Conservation (phyloP, 1,140 invertebrate species). For the Macrotrachela quadricornifera region DNA sequence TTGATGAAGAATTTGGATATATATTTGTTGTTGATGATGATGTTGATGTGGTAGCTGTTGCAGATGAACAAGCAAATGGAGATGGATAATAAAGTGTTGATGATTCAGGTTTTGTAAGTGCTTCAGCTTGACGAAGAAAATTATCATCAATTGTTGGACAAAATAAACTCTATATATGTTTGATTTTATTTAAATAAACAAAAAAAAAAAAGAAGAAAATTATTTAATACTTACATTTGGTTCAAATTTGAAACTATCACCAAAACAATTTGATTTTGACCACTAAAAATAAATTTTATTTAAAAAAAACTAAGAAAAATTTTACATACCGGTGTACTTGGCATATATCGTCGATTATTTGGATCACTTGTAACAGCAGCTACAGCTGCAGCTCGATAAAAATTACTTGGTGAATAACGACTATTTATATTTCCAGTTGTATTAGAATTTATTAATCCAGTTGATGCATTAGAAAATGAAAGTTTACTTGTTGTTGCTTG, state of each 20-base stretch:
- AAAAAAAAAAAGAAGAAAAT: background rate
- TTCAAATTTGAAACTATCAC: conserved; percentile 7
- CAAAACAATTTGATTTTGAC: background rate
- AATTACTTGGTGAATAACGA: too few species aligned
- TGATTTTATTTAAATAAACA: background rate
- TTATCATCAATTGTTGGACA: background rate
- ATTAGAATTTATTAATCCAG: too few species aligned
- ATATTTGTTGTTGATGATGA: background rate
- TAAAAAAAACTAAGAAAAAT: too few species aligned
- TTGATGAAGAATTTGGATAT: background rate
- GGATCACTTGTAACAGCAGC: too few species aligned
- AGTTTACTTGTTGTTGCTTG: too few species aligned
- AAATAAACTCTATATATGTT: background rate
- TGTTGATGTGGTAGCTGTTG: background rate
- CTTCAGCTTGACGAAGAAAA: conserved; percentile 4
- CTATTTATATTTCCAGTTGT: too few species aligned
- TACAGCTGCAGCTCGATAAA: too few species aligned
- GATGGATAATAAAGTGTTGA: background rate
- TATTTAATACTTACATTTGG: background rate
- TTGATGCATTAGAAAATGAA: too few species aligned
- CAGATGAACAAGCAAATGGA: background rate
- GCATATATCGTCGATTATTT: too few species aligned
- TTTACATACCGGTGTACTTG: too few species aligned
- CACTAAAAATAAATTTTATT: too few species aligned
- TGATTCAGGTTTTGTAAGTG: background rate